phyloP scores from a whole-genome alignment of 2,113 vertebrate species.

The Pelecanus crispus region DNA sequence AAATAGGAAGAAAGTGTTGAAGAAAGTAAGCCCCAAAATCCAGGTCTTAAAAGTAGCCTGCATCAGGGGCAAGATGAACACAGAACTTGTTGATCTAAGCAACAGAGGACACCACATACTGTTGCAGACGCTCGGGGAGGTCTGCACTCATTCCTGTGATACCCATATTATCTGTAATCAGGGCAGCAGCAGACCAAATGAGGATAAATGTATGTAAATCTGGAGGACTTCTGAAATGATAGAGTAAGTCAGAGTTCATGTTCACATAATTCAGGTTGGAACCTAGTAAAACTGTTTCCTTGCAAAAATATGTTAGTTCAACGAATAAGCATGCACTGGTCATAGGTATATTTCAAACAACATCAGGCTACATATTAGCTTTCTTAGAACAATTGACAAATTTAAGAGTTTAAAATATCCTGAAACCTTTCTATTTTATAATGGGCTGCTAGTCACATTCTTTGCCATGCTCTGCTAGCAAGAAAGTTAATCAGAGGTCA shows the following conservation, averaged over 20 bases:
- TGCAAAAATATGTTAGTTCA: background rate
- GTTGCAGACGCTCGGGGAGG: rapidly evolving
- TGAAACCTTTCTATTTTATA: background rate
- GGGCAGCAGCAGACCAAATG: background rate
- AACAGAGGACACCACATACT: background rate
- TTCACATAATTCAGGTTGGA: background rate
- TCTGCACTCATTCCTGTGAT: background rate
- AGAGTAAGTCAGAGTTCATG: background rate
- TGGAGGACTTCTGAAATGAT: background rate
- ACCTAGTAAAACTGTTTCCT: background rate
- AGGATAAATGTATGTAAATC: background rate
- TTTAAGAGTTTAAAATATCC: background rate
- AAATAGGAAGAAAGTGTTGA: background rate
- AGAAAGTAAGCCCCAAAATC: background rate
- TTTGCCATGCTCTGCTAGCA: background rate
- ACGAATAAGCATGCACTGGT: background rate
- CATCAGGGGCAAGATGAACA: background rate
- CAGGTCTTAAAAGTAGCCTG: background rate
- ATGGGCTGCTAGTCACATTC: background rate
- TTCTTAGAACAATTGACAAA: background rate
- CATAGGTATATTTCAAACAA: background rate
- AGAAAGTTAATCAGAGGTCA: background rate
- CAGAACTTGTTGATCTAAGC: background rate
- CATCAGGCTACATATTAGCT: background rate
- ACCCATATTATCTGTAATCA: background rate